These are phyloP conservation scores for Calliphora vomitoria DNA, from an alignment of 2,888 invertebrate species.

Conservation along the genomic window DNA sequence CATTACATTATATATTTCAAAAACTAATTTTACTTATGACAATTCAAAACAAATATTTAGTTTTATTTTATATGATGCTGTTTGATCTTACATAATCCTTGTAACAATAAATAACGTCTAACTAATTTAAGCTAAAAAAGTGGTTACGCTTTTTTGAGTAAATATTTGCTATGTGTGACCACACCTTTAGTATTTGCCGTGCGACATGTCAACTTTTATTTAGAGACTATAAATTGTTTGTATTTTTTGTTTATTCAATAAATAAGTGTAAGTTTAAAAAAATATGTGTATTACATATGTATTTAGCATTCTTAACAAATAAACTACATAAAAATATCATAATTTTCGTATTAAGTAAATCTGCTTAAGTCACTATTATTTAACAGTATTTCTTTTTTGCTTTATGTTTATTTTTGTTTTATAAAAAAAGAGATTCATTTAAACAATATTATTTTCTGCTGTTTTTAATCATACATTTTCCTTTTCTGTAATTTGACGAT, in stretches of 20 bases:
- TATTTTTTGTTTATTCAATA: neutral
- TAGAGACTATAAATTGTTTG: neutral
- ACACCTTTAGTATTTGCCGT: neutral
- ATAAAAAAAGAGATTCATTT: slow-evolving; percentile 14
- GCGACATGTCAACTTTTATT: neutral
- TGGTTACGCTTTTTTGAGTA: no score
- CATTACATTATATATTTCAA: no score
- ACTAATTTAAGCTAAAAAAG: no score
- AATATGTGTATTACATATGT: neutral
- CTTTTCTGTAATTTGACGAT: slow-evolving; percentile 78
- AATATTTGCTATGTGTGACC: no score
- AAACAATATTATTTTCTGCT: neutral
- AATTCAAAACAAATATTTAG: no score
- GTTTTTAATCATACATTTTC: slow-evolving; percentile 76
- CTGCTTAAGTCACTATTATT: slow-evolving; percentile 70
- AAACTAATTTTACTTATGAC: no score
- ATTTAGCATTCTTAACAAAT: neutral
- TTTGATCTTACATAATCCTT: no score
- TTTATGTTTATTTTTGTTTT: neutral
- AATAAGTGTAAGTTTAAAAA: slow-evolving; percentile 10
- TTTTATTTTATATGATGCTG: no score
- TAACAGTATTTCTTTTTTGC: neutral
- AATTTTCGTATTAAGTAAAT: slow-evolving; percentile 67
- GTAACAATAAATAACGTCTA: no score
- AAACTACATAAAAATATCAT: neutral